Conservation (phyloP, 2,797 vertebrate genomes). For the Merluccius polli region DNA sequence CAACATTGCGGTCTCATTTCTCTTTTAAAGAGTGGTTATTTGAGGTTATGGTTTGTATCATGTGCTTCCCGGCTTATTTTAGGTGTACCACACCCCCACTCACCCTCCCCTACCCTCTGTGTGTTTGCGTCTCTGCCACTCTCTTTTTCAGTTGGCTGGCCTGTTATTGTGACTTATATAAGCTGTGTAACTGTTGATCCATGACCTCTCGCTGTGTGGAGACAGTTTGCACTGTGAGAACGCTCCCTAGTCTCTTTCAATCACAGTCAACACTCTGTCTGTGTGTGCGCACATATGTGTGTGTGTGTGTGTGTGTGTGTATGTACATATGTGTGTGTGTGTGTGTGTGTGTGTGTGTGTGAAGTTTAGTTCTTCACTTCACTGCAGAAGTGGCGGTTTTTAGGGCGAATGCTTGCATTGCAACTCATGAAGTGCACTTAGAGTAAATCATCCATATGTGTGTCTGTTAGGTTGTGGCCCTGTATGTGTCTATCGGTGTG, state of each 20-base stretch:
- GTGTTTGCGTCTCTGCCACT: conserved; percentile 6
- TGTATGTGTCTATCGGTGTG: conserved; percentile 35
- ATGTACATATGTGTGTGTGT: conserved; percentile 10
- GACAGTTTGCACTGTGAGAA: conserved; percentile 66
- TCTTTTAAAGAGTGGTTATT: neutral
- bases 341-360: conserved; percentile 36
- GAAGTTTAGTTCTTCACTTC: conserved; percentile 19
- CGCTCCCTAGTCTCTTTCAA: conserved; percentile 53
- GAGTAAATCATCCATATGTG: conserved; percentile 28
- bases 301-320: conserved; percentile 16
- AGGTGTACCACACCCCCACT: neutral
- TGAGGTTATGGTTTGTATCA: neutral
- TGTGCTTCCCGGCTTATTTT: neutral
- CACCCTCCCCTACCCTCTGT: neutral
- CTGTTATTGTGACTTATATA: conserved; percentile 71
- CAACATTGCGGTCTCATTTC: neutral
- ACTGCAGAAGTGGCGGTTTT: conserved; percentile 15
- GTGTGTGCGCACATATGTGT: conserved; percentile 10
- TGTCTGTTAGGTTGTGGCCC: conserved; percentile 8
- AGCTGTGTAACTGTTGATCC: conserved; percentile 66
- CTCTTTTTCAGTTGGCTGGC: conserved; percentile 5
- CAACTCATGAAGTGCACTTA: conserved; percentile 1
- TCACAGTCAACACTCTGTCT: conserved; percentile 56
- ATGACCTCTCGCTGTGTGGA: conserved; percentile 68
- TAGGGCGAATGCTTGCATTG: neutral